Evolutionary conservation across 2,888 invertebrate genomes (phyloP), one percentile per base, ranked within the genome.

Genomic region (Apodemia duryi): DNA sequence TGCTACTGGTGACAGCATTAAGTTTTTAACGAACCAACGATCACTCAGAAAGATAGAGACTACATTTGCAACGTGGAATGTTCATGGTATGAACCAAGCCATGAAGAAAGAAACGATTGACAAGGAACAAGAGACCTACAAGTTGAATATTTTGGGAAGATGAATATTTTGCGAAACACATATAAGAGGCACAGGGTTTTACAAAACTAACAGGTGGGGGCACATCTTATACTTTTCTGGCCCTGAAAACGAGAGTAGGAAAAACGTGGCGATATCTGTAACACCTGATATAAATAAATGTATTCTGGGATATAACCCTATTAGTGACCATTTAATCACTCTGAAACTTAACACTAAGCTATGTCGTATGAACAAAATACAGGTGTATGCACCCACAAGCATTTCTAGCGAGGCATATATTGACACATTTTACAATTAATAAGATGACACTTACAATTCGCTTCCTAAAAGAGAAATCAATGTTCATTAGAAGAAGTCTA

Each of bases 381-480:
- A 21, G 21, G 21, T 35, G 35, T 66, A 63, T 54, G 65, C 63
- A 13, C 67, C 63, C 11, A 65, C 65, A 52, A 63, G 63, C 7
- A n/a, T n/a, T 6, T 52, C 35, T n/a, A 13, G 61, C n/a, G 57
- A 67, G 9, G 61, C 6, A 41, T 65, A 63, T 21, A 63, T 63
- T 6, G n/a, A 67, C 9, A 28, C 43, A 29, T 67, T 67, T 28
- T 67, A 65, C 57, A 28, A 41, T 29, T 6, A 29, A 38, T 38
- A 54, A 41, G 64, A 62, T 3, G 62, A 67, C 49, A 65, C 61
- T 5, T 28, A 61, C 4, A 65, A 32, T 10, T 52, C 11, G 6
- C 35, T 65, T 2, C 61, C 62, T 28, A 65, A 28, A 21, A 63
- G 61, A 62, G 43, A 63, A 6, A 63, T 65, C 21, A 63, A 61